Base-by-base conservation (phyloP, 2,888 invertebrate genomes). In the Scaeva pyrastri region DNA sequence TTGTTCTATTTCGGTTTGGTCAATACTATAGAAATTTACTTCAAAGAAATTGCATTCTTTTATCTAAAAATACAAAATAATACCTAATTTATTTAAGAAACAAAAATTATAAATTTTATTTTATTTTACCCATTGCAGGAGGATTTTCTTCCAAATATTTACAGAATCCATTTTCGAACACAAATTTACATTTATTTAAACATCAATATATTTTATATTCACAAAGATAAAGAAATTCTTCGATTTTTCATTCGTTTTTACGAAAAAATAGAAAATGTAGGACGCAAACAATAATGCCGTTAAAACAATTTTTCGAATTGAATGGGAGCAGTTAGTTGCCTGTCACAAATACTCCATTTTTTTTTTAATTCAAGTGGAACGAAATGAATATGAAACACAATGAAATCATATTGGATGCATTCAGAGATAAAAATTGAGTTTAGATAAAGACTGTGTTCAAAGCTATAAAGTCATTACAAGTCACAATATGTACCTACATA, bases 1-100 rank as follows among this genome's bases (percentile, higher is more conserved):
- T 2, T 52, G 80, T n/a, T 91, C 90, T 23, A 92, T 88, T 83
- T 92, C 89, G 0, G 91, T 88, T 68, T 91, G 91, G 72, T 92
- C 91, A 6, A 92, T 84, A 12, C 88, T 90, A 23, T 89, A 89
- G 64, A 88, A 89, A 12, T 88, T 87, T 3, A 87, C 75, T 4
- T 88, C 89, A 55, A 89, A 86, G 43, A 91, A 90, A 48, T 88
- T 88, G 41, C 91, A 91, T 83, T 90, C 88, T 11, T 89, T 89
- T 4, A 91, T 88, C 92, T 60, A 31, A 45, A n/a, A 76, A 36
- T 11, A 50, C 14, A n/a, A 8, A 23, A 36, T 21, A 16, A 58
- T n/a, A 5, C 60, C n/a, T 14, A 19, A 23, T 39, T 45, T 50
- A 62, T 60, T n/a, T n/a, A 23, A 39, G n/a, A 39, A 14, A 52